A percentile compares a stretch with the other conserved stretches of the same genome.
Evolutionary conservation across 2,797 vertebrate genomes (phyloP).

Genomic region (Naso thynnoides): DNA sequence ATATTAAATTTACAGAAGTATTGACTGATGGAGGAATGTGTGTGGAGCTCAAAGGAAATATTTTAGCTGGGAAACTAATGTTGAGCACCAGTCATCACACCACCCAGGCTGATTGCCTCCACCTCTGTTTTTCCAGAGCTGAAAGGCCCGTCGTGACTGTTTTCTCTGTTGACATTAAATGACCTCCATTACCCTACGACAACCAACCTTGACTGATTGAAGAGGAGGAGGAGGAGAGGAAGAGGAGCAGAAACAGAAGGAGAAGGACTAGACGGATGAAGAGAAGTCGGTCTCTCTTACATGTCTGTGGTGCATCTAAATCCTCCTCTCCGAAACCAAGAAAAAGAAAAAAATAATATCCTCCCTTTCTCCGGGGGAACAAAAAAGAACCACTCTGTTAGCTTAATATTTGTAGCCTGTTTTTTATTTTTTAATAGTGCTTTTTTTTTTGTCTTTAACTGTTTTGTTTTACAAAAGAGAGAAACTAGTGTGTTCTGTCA

Average conservation of each 20-base stretch:
- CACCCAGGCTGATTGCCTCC: conserved; percentile 20
- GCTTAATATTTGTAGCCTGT: conserved; percentile 77
- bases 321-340: conserved; percentile 64
- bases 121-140: conserved; percentile 68
- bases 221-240: conserved; percentile 39
- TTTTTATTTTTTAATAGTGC: conserved; percentile 73
- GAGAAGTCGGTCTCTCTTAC: conserved; percentile 54
- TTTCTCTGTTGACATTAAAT: conserved; percentile 44
- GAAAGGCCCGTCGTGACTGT: conserved; percentile 64
- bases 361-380: conserved; percentile 59
- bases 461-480: conserved; percentile 64
- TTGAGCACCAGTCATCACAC: background rate
- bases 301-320: conserved; percentile 70
- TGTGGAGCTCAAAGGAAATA: conserved; percentile 7
- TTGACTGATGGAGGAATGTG: conserved; percentile 1
- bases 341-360: conserved; percentile 60
- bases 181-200: conserved; percentile 58
- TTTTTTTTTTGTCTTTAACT: conserved; percentile 59
- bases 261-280: conserved; percentile 23
- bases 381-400: conserved; percentile 83
- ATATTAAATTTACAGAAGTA: conserved; percentile 7
- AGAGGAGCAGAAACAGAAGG: conserved; percentile 27
- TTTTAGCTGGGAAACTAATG: conserved; percentile 7
- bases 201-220: conserved; percentile 63
- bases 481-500: conserved; percentile 48